These are phyloP conservation scores for Austrolebias charrua DNA, from an alignment of 2,797 vertebrate species.

Conservation along the genomic window DNA sequence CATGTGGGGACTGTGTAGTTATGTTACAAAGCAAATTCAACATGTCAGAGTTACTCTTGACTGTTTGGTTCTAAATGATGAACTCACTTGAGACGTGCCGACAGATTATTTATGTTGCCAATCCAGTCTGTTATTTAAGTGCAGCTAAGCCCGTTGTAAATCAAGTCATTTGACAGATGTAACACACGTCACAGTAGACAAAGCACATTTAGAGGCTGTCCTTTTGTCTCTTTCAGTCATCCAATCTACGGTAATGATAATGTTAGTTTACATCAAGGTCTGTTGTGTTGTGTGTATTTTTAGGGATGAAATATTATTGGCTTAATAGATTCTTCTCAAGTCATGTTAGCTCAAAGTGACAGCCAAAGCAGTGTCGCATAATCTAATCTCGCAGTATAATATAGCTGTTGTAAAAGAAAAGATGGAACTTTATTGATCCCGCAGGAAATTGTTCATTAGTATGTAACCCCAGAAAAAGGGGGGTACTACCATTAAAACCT, in stretches of 20 bases:
- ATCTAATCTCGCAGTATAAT: no score
- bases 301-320: slow-evolving; percentile 50
- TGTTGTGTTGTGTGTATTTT: slow-evolving; percentile 23
- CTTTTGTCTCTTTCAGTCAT: not conserved
- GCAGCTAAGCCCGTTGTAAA: slow-evolving; percentile 31
- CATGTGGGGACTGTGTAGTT: not conserved
- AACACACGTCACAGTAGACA: not conserved
- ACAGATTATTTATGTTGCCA: slow-evolving; percentile 9
- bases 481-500: no score
- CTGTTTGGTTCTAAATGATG: not conserved
- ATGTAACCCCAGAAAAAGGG: no score
- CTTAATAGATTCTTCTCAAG: slow-evolving; percentile 53
- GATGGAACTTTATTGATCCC: no score
- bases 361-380: no score
- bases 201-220: slow-evolving; percentile 13
- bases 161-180: slow-evolving; percentile 3
- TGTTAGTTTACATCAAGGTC: slow-evolving; percentile 40
- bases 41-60: not conserved
- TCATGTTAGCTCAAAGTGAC: slow-evolving; percentile 12
- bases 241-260: not conserved
- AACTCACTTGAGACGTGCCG: not conserved
- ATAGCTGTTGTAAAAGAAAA: no score
- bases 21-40: not conserved
- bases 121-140: slow-evolving; percentile 14
- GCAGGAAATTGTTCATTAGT: no score